Evolutionary conservation across 2,888 invertebrate species (phyloP).

Genomic region (Strigamia crassipes): DNA sequence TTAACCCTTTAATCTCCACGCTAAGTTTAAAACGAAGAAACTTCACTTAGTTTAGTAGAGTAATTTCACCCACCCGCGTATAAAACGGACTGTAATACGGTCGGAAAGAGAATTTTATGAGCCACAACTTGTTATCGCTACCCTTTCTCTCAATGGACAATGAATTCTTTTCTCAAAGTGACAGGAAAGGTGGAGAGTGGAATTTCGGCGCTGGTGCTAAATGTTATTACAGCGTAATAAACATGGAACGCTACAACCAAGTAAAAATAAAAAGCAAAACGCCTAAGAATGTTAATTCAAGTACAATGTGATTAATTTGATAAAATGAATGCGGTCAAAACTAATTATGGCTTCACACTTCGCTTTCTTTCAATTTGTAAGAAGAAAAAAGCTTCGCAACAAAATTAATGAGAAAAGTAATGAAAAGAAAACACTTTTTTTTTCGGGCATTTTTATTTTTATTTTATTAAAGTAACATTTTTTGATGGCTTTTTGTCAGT

Average conservation of each 20-base stretch:
- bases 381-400: neutral
- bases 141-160: conserved; percentile 26
- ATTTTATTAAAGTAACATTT: neutral
- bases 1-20: neutral
- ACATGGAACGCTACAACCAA: neutral
- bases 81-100: neutral
- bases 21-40: neutral
- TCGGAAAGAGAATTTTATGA: conserved; percentile 12
- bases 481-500: neutral
- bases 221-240: neutral
- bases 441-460: neutral
- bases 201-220: neutral
- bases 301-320: neutral
- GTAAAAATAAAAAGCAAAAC: neutral
- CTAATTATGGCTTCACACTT: conserved; percentile 13
- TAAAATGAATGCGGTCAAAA: conserved; percentile 27
- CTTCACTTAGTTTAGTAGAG: neutral
- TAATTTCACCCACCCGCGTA: neutral
- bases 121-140: conserved; percentile 28
- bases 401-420: conserved; percentile 22
- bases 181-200: neutral
- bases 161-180: conserved; percentile 26
- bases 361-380: neutral
- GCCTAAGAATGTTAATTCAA: neutral
- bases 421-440: conserved; percentile 5